phyloP scores from a whole-genome alignment of 2,113 vertebrate species.

The Nothocercus nigrocapillus region DNA sequence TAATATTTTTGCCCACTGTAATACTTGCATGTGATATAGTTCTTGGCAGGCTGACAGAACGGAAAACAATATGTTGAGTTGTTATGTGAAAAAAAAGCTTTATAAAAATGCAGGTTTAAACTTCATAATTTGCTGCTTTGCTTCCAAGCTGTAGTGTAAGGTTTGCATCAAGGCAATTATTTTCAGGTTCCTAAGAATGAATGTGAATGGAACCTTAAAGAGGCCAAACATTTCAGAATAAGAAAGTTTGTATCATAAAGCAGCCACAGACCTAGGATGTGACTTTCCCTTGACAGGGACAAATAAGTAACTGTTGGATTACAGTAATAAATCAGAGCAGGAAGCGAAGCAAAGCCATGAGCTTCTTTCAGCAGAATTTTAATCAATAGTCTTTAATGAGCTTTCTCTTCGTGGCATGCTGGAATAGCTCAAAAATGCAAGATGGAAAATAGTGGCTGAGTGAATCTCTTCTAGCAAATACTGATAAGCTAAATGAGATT shows the following conservation, averaged over 20 bases:
- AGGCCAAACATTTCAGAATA: neutral
- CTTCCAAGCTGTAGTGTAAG: neutral
- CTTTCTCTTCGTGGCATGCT: neutral
- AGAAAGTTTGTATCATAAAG: neutral
- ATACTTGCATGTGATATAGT: neutral
- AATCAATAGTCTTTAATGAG: neutral
- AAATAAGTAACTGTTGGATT: neutral
- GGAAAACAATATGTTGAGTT: neutral
- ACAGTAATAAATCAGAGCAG: neutral
- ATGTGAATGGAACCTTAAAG: neutral
- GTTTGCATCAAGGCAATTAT: neutral
- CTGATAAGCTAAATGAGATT: neutral
- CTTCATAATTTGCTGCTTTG: neutral
- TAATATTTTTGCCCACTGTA: neutral
- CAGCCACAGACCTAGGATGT: neutral
- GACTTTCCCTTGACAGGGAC: neutral
- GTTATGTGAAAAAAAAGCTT: neutral
- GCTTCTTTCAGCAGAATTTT: neutral
- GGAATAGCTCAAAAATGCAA: neutral
- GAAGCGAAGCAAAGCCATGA: conserved; percentile 10
- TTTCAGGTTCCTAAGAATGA: neutral
- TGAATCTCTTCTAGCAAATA: neutral
- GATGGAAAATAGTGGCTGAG: neutral
- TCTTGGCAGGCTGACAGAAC: conserved; percentile 13
- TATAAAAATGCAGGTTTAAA: neutral